Evolutionary conservation across 2,888 invertebrate genomes (phyloP), one percentile per base, ranked within the genome.

Genomic region (Cataglyphis altisquamis): DNA sequence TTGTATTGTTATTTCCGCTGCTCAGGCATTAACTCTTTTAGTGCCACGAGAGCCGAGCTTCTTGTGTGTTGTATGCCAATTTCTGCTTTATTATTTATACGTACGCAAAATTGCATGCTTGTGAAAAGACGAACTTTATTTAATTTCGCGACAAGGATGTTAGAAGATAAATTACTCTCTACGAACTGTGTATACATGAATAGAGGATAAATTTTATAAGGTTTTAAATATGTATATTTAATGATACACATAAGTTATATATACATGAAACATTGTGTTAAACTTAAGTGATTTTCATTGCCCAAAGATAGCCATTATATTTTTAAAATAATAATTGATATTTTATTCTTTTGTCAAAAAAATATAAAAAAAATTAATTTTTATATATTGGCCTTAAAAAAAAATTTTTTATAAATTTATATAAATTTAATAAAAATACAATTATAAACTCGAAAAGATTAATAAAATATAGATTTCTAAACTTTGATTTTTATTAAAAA

Each of bases 1-100:
- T 21, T 18, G 29, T 32, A 25, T 80, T 80, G 78, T 80, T 80
- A 70, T 62, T 80, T 45, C 25, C 45, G 25, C 45, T 36, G 32
- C 67, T 80, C 45, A 80, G 45, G 25, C 32, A 70, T 80, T 72
- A 60, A 62, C 70, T 48, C 25, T 70, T 80, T 62, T 70, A 60
- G 45, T 45, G 60, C 57, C 32, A 18, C 68, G 67, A 66, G 18
- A 6, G 12, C 12, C 48, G 48, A 55, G 39, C 9, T 67, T 67
- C 60, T 72, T 70, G 72, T 36, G 66, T 21, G 32, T 55, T 70
- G 70, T 72, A 25, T 36, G 32, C 25, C 39, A 70, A 15, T 36
- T n/a, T 45, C 36, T 9, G 29, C 18, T 60, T 70, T 45, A 39
- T 55, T n/a, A 36, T 45, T 45, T 60, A 60, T 29, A 29, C 18